Evolutionary conservation across 2,113 vertebrate species (phyloP).

Genomic region (Cheilinus undulatus): DNA sequence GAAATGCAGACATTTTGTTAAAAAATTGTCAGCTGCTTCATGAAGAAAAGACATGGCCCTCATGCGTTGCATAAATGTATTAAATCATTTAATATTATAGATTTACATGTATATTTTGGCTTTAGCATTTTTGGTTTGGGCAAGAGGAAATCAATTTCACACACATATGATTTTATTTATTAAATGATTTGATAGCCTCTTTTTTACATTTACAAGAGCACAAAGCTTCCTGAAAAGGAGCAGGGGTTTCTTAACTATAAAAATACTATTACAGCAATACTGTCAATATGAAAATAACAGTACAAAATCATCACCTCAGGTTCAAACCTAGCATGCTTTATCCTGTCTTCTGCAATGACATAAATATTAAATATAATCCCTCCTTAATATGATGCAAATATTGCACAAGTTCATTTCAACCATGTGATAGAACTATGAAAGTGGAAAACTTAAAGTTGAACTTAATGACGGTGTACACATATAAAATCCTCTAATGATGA

Average conservation of each 20-base stretch:
- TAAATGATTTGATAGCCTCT: constrained; percentile 66
- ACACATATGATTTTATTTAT: constrained; percentile 68
- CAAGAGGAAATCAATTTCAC: constrained; percentile 41
- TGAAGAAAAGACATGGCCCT: background rate
- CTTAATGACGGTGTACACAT: constrained; percentile 36
- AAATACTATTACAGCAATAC: constrained; percentile 74
- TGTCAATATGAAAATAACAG: constrained; percentile 77
- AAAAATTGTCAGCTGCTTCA: background rate
- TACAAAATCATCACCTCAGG: constrained; percentile 64
- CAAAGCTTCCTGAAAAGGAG: constrained; percentile 50
- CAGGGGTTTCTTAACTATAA: constrained; percentile 70
- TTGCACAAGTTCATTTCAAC: constrained; percentile 77
- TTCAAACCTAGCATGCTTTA: constrained; percentile 45
- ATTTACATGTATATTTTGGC: background rate
- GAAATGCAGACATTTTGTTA: background rate
- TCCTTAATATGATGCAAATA: constrained; percentile 80
- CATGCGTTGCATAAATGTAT: background rate
- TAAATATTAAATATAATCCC: constrained; percentile 83
- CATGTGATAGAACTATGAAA: constrained; percentile 37
- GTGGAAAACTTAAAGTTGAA: constrained; percentile 33
- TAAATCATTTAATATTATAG: background rate
- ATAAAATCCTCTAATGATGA: constrained; percentile 36
- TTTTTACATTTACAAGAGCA: constrained; percentile 66
- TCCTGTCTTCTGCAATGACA: constrained; percentile 47
- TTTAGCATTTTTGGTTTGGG: background rate